phyloP scores from a whole-genome alignment of 2,888 invertebrate species.

The Lycocerus yunnanus region DNA sequence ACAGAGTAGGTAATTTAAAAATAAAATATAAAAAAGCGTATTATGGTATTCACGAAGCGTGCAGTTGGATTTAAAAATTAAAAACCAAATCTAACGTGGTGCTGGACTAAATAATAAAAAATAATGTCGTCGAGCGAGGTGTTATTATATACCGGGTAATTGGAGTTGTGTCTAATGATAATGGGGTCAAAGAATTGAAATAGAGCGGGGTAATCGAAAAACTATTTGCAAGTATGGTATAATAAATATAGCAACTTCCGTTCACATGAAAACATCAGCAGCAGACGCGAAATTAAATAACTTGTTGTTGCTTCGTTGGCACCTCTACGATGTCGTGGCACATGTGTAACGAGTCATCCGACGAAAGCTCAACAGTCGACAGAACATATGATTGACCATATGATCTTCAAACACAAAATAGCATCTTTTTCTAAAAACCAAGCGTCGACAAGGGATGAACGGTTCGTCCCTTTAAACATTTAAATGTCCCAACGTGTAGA shows the following conservation, averaged over 20 bases:
- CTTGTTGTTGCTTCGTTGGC: slow-evolving; percentile 21
- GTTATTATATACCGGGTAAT: slow-evolving; percentile 10
- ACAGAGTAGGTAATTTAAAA: not conserved
- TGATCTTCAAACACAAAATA: slow-evolving; percentile 19
- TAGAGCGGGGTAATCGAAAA: slow-evolving; percentile 17
- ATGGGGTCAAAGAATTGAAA: slow-evolving; percentile 18
- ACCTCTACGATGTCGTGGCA: slow-evolving; percentile 27
- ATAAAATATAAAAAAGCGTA: not conserved
- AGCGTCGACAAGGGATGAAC: slow-evolving; percentile 23
- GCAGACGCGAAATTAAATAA: slow-evolving; percentile 32
- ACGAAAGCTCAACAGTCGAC: slow-evolving; percentile 12
- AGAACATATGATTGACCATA: slow-evolving; percentile 32
- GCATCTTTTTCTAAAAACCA: slow-evolving; percentile 1
- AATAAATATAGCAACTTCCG: slow-evolving; percentile 23
- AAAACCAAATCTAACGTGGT: not conserved
- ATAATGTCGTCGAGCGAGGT: not conserved
- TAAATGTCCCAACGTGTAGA: slow-evolving; percentile 17
- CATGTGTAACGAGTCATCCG: slow-evolving; percentile 26
- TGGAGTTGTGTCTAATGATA: slow-evolving; percentile 2
- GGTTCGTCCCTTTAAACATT: slow-evolving; percentile 27
- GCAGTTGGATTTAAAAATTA: not conserved
- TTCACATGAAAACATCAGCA: slow-evolving; percentile 29
- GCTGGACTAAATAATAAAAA: not conserved
- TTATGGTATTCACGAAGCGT: not conserved
- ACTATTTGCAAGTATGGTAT: slow-evolving; percentile 24